Percentiles rank a stretch among this genome's conserved stretches.
Conservation (phyloP, 2,888 invertebrate species). For the Tenodera sinensis region DNA sequence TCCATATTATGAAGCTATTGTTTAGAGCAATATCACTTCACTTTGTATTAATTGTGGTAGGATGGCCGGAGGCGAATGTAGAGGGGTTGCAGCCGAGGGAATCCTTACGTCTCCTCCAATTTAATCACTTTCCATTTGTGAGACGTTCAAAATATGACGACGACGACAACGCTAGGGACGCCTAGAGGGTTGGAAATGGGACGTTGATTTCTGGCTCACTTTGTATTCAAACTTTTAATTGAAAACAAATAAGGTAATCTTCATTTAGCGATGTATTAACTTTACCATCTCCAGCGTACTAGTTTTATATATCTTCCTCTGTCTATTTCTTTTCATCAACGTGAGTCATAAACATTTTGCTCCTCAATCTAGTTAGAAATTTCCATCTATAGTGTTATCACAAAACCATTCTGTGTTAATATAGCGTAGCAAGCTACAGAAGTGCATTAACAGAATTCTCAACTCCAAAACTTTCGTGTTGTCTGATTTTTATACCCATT, state of each 20-base stretch:
- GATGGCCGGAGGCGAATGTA: not conserved
- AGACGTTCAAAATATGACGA: not conserved
- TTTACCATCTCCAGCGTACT: not conserved
- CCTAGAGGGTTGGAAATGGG: not conserved
- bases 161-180: too few relatives aligned
- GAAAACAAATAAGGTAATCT: conserved; percentile 28
- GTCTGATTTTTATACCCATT: too few relatives aligned
- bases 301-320: not conserved
- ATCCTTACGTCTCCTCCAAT: not conserved
- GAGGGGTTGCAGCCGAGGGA: too few relatives aligned
- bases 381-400: too few relatives aligned
- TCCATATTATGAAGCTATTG: not conserved
- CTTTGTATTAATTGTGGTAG: not conserved
- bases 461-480: too few relatives aligned
- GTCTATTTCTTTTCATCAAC: too few relatives aligned
- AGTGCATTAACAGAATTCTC: too few relatives aligned
- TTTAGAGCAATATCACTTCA: not conserved
- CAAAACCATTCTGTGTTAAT: too few relatives aligned
- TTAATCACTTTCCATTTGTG: not conserved
- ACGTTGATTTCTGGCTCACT: conserved; percentile 14
- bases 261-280: conserved; percentile 9
- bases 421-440: too few relatives aligned
- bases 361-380: too few relatives aligned
- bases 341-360: too few relatives aligned
- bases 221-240: conserved; percentile 25